Evolutionary conservation across 2,113 vertebrate genomes (phyloP), one percentile per base, ranked within the genome.

Genomic region (Triplophysa siluroides): DNA sequence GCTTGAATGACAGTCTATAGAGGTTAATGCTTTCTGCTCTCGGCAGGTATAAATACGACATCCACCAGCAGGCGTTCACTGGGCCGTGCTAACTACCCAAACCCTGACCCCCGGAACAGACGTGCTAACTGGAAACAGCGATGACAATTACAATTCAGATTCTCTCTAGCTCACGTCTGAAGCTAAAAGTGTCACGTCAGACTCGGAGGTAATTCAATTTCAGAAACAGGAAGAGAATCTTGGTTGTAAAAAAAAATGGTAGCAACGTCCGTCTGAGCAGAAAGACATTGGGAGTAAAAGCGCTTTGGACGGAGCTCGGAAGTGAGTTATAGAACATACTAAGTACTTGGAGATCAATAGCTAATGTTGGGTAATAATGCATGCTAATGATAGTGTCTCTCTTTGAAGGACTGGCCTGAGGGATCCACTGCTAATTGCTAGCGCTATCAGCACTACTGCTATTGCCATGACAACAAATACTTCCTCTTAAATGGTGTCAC

Each of bases 41-140:
- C 11, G 43, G 43, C 43, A 6, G 10, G 43, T 45, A 12, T 52
- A 52, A 6, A 52, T 4, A 52, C 3, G 14, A 14, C 50, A 52
- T 52, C 16, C 14, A 14, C 8, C 14, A 14, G 47, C 47, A 18
- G 16, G 13, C 50, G 3, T 6, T 52, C 14, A 52, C 14, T 52
- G 13, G 14, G 13, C 14, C 3, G 16, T 58, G 54, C 54, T 58
- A 21, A 58, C 19, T 16, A 58, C 8, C 19, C 54, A n/a, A 58
- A n/a, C 54, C 8, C 8, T 58, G 54, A 58, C n/a, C 19, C 7
- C 54, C 2, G 9, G 1, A 58, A 21, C 54, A 21, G 54, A 21
- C n/a, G 1, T 18, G 52, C 73, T 87, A 86, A 86, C 84, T 78
- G 52, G 79, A 80, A 87, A 80, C 83, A 75, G 69, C 41, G 43